Percentiles rank a stretch among this genome's conserved stretches.
phyloP scores from a whole-genome alignment of 2,888 invertebrate species.

The Xestia xanthographa region DNA sequence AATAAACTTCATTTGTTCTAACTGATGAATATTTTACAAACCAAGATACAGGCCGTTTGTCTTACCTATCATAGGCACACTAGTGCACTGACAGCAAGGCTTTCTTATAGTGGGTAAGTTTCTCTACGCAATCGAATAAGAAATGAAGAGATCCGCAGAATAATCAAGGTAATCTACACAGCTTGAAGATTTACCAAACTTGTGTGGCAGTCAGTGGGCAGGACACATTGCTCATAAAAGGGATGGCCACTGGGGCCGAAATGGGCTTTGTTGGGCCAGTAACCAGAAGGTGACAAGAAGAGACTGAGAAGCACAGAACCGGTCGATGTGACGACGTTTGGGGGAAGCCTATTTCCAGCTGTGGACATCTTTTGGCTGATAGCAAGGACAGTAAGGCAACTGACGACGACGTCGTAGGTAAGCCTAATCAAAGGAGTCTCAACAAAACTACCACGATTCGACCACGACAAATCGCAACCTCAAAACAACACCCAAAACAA shows the following conservation, averaged over 20 bases:
- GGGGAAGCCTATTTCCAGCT: not conserved
- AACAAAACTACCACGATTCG: slow-evolving; percentile 6
- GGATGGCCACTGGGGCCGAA: not conserved
- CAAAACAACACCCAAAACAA: slow-evolving; percentile 63
- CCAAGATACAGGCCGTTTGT: not conserved
- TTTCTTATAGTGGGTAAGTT: not conserved
- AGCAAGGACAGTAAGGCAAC: not conserved
- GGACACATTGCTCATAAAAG: no score
- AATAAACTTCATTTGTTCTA: not conserved
- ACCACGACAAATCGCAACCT: slow-evolving; percentile 59
- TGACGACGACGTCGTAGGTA: not conserved
- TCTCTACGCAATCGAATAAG: not conserved
- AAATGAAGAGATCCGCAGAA: not conserved
- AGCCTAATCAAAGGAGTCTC: not conserved
- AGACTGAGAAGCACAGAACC: not conserved
- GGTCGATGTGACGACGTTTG: no score
- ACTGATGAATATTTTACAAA: not conserved
- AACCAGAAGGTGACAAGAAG: not conserved
- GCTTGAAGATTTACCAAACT: not conserved
- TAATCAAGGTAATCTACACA: not conserved
- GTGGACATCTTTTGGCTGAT: not conserved
- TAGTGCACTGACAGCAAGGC: not conserved
- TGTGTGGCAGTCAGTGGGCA: no score
- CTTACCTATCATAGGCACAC: not conserved
- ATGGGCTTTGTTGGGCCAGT: not conserved